Conservation (phyloP, 2,888 invertebrate genomes). For the Drosophila kambysellisi region DNA sequence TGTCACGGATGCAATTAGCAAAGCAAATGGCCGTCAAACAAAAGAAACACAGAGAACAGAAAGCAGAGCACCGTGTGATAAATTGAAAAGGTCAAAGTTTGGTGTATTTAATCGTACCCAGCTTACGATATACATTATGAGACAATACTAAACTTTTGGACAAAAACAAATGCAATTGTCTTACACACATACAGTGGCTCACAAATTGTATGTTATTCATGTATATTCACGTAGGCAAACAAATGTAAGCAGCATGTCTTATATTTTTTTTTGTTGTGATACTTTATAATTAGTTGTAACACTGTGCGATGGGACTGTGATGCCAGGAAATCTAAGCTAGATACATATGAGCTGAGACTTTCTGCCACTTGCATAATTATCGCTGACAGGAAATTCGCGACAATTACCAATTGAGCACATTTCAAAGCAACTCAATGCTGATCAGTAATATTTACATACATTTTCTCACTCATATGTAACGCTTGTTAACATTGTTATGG, state of each 20-base stretch:
- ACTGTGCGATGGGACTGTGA: not conserved
- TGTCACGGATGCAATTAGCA: not conserved
- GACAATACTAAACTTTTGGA: not conserved
- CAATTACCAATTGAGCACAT: not conserved
- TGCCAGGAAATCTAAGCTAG: not conserved
- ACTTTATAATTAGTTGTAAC: not conserved
- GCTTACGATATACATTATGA: not conserved
- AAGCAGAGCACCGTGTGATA: constrained; percentile 1
- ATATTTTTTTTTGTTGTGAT: not conserved
- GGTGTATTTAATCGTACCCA: not conserved
- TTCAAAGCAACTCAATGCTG: not conserved
- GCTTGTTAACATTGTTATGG: not conserved
- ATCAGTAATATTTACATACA: constrained; percentile 1
- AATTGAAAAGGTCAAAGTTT: not conserved
- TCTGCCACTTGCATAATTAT: not conserved
- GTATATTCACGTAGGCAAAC: not conserved
- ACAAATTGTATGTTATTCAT: not conserved
- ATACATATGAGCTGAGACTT: not conserved
- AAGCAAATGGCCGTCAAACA: not conserved
- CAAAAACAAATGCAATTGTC: not conserved
- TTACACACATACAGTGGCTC: not conserved
- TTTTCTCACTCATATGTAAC: not conserved
- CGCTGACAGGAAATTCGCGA: not conserved
- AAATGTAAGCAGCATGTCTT: not conserved
- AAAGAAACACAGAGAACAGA: constrained; percentile 1